Conservation (phyloP, 2,113 vertebrate species). For the Neodontobutis hainanensis region DNA sequence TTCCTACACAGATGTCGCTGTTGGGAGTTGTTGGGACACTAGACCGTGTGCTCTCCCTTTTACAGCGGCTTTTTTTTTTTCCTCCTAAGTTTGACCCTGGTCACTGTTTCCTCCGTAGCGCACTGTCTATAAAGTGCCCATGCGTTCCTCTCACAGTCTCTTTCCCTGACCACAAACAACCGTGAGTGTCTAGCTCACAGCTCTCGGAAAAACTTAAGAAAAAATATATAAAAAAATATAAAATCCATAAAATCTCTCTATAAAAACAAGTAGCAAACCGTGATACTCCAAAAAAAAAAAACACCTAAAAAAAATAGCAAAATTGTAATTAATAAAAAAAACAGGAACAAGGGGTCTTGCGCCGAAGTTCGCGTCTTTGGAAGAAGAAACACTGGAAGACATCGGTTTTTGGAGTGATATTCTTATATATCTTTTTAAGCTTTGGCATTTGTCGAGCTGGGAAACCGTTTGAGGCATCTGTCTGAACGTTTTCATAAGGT, state of each 20-base stretch:
- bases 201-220: constrained; percentile 77
- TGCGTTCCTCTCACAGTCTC: constrained; percentile 75
- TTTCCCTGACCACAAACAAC: constrained; percentile 79
- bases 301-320: constrained; percentile 61
- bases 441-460: constrained; percentile 39
- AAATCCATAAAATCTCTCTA: constrained; percentile 72
- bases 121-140: constrained; percentile 80
- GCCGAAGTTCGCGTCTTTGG: constrained; percentile 51
- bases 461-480: constrained; percentile 23
- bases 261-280: constrained; percentile 63
- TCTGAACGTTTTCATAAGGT: constrained; percentile 4
- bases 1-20: constrained; percentile 78
- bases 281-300: constrained; percentile 55
- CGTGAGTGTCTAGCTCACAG: constrained; percentile 83
- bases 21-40: constrained; percentile 59
- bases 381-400: constrained; percentile 34
- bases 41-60: constrained; percentile 61
- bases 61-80: constrained; percentile 61
- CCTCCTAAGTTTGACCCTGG: constrained; percentile 70
- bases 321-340: constrained; percentile 41
- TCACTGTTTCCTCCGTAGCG: constrained; percentile 72
- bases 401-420: constrained; percentile 20
- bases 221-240: constrained; percentile 74
- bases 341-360: constrained; percentile 40
- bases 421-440: constrained; percentile 31